Evolutionary conservation across 2,113 vertebrate species (phyloP), one percentile per base, ranked within the genome.

Genomic region (Opisthocomus hoazin): DNA sequence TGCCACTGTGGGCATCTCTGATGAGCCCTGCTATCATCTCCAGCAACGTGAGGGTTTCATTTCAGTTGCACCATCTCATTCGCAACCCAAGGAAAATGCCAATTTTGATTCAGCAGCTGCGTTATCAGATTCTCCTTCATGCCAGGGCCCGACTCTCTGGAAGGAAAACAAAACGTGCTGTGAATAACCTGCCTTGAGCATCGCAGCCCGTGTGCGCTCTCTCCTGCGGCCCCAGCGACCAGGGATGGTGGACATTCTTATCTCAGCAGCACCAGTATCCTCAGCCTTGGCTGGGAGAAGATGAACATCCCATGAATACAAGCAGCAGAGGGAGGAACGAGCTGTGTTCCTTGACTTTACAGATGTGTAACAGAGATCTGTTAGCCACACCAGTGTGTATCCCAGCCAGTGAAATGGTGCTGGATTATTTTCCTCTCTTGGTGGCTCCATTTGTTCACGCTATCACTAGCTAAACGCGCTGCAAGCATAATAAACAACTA

Each of bases 171-270:
- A 45, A 73, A 51, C 1, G 8, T 92, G 93, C 50, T 11, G 37
- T 0, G 13, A 86, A 92, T 68, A 66, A 34, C 29, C 30, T 17
- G 2, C 58, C 74, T 41, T 1, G 4, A 76, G 83, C 86, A 56
- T n/a, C 23, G 3, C 58, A 3, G 18, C n/a, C 68, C 17, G 36
- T 4, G 1, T 26, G 2, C n/a, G 14, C 17, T n/a, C 63, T 39
- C 68, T 43, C 30, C 6, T 0, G 36, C 53, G 37, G 46, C 41
- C 66, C 69, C 57, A 5, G 66, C 6, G 0, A 21, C 20, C 14
- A 1, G 13, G 34, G 57, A 6, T 16, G 1, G 0, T 3, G 2
- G 61, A 34, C 26, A 45, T 5, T 2, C 27, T 50, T 69, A 43
- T 29, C 50, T 39, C 78, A 10, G 74, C 73, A 34, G 12, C 23